These are phyloP conservation scores for Cyclopterus lumpus DNA, from an alignment of 2,797 vertebrate species.

Conservation along the genomic window DNA sequence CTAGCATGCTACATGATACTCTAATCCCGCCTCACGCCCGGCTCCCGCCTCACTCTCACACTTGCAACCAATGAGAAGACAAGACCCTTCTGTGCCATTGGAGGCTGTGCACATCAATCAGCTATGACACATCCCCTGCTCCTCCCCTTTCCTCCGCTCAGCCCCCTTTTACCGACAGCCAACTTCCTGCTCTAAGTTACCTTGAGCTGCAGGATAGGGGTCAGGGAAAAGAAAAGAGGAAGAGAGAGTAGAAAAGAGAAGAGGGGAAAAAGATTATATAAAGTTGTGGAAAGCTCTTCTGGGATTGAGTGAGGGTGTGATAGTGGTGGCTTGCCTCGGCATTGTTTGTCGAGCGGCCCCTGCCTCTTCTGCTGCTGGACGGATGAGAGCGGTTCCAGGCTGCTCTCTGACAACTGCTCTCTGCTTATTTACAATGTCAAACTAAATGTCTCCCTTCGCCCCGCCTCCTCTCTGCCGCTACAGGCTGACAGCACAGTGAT, in stretches of 20 bases:
- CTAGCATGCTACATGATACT: constrained; percentile 95
- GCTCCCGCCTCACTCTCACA: constrained; percentile 70
- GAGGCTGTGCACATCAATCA: constrained; percentile 79
- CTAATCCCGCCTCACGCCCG: constrained; percentile 81
- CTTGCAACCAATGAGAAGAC: constrained; percentile 76
- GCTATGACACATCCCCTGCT: constrained; percentile 78
- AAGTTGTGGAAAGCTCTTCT: constrained; percentile 72
- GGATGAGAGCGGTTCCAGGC: constrained; percentile 79
- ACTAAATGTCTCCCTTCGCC: constrained; percentile 84
- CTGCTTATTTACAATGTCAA: constrained; percentile 92
- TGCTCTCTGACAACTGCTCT: constrained; percentile 87
- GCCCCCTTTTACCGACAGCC: constrained; percentile 85
- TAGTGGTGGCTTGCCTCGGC: constrained; percentile 68
- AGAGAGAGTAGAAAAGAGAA: constrained; percentile 68
- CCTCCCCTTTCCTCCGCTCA: constrained; percentile 75
- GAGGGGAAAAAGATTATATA: constrained; percentile 72
- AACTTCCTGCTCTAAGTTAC: constrained; percentile 99
- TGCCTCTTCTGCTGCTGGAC: constrained; percentile 66
- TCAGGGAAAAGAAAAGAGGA: constrained; percentile 88
- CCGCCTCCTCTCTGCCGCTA: constrained; percentile 75
- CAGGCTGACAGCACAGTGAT: constrained; percentile 75
- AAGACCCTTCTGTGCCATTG: constrained; percentile 78
- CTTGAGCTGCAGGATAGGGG: constrained; percentile 99
- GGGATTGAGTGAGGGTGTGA: constrained; percentile 42
- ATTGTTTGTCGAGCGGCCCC: constrained; percentile 65